A percentile compares a stretch with the other conserved stretches of the same genome.
These are phyloP conservation scores for Phyllotis vaccarum DNA, from an alignment of 2,797 vertebrate genomes.

Conservation along the genomic window DNA sequence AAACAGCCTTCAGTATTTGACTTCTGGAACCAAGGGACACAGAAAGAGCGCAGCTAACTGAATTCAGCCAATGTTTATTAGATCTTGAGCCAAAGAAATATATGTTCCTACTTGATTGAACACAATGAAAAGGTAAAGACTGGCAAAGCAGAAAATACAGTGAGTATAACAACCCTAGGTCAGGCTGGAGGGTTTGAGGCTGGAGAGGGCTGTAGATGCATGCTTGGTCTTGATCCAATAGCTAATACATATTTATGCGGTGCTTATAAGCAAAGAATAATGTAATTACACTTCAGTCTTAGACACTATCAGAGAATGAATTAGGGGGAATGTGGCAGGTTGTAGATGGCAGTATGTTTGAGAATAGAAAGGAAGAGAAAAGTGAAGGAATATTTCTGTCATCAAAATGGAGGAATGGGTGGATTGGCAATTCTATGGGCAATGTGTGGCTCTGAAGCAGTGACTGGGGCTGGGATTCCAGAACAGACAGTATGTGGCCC, in stretches of 20 bases:
- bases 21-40: not conserved
- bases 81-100: not conserved
- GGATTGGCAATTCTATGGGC: not conserved
- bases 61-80: not conserved
- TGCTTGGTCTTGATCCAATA: not conserved
- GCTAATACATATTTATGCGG: not conserved
- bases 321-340: not conserved
- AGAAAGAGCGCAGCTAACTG: not conserved
- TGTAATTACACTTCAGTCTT: conserved; percentile 17
- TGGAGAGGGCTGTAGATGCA: not conserved
- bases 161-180: no score
- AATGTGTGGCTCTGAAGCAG: not conserved
- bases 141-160: not conserved
- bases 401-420: not conserved
- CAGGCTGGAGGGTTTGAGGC: not conserved
- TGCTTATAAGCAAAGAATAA: not conserved
- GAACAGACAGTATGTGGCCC: not conserved
- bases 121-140: not conserved
- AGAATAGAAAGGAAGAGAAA: not conserved
- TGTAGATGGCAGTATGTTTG: not conserved
- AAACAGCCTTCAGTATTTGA: not conserved
- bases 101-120: not conserved
- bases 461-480: not conserved
- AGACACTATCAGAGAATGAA: not conserved
- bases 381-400: not conserved